phyloP scores from a whole-genome alignment of 1,140 invertebrate genomes.

The Drosophila nannoptera region DNA sequence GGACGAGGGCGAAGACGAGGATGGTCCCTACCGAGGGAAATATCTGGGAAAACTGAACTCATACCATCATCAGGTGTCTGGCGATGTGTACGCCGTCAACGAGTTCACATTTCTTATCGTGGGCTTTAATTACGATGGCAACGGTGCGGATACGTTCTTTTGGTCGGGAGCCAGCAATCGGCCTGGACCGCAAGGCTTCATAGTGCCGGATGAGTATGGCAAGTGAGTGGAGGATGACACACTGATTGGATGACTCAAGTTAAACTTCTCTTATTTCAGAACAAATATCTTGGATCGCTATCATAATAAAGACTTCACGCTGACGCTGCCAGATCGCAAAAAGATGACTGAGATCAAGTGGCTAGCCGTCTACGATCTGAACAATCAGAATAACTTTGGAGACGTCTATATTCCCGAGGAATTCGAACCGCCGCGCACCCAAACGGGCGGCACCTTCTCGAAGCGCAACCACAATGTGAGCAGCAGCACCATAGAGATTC shows the following conservation, averaged over 20 bases:
- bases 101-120: slow-evolving; percentile 90
- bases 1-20: slow-evolving; percentile 80
- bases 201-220: slow-evolving; percentile 92
- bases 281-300: slow-evolving; percentile 93
- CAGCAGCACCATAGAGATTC: slow-evolving; percentile 86
- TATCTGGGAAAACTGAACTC: slow-evolving; percentile 92
- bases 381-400: slow-evolving; percentile 91
- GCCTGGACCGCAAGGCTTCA: slow-evolving; percentile 93
- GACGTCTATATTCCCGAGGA: slow-evolving; percentile 95
- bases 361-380: slow-evolving; percentile 93
- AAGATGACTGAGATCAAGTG: slow-evolving; percentile 93
- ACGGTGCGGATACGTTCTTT: slow-evolving; percentile 94
- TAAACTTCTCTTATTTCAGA: slow-evolving; percentile 79
- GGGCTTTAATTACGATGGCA: slow-evolving; percentile 94
- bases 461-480: slow-evolving; percentile 84
- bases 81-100: slow-evolving; percentile 94
- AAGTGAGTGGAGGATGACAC: slow-evolving; percentile 82
- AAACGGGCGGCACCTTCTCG: slow-evolving; percentile 86
- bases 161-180: slow-evolving; percentile 93
- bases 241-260: too few relatives aligned
- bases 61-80: slow-evolving; percentile 92
- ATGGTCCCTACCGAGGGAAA: slow-evolving; percentile 88
- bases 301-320: slow-evolving; percentile 90
- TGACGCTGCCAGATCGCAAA: slow-evolving; percentile 91
- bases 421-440: slow-evolving; percentile 90